Evolutionary conservation across 64 coral and sea anemone genomes (phyloP), one percentile per base, ranked within the genome.

Genomic region (Montipora cactus): DNA sequence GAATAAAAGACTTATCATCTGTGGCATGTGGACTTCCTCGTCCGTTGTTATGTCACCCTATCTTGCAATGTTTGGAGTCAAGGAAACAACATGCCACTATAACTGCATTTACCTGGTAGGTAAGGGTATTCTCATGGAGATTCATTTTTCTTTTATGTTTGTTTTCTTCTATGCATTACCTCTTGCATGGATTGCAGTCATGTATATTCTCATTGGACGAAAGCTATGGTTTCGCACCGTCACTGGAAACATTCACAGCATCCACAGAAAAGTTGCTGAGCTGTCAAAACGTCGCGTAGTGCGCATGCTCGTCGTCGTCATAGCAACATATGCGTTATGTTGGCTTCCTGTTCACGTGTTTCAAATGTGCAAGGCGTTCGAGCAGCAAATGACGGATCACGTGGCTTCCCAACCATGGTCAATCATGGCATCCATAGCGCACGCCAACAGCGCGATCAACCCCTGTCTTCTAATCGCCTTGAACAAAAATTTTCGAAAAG

Each of bases 111-210:
- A 84, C 15, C 0, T 67, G 6, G 81, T 84, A 3, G 12, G 15
- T 13, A 19, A 84, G 46, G 57, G 61, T 3, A 12, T 67, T 19
- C 44, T 84, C 37, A 47, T 67, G 37, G 15, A 84, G 67, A 66
- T 84, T 22, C 81, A 84, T 14, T 46, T 67, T 20, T 67, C 81
- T 4, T 67, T 49, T 9, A 20, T 68, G 16, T 84, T 84, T 15
- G 81, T 84, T 84, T 84, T 84, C 61, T 84, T 84, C 14, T 84
- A 84, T 5, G 81, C 59, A 1, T 67, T 84, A 7, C 81, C 81
- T 68, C 81, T 84, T 44, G 28, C 19, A 2, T 37, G 66, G 5
- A 67, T 84, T 58, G 61, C 22, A 68, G 8, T 15, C 2, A 46
- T 84, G 16, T 84, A 67, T 7, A n/a, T 47, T 67, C 61, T 84